Conservation (phyloP, 2,113 vertebrate genomes). For the human (Homo sapiens) region GRCh38 chr1:93486501-93487000, state of each 20-base stretch:
- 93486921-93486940: neutral
- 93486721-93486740: neutral
- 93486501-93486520: neutral
- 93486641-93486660: neutral
- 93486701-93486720: neutral
- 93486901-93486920: neutral
- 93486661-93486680: neutral
- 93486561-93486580: neutral
- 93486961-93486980: neutral
- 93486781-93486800: neutral
- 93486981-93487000: neutral
- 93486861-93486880: neutral
- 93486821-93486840: neutral
- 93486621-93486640: neutral
- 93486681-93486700: neutral
- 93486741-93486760: neutral
- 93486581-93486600: neutral
- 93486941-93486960: neutral
- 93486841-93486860: neutral
- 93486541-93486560: neutral
- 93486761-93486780: neutral
- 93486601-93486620: slow-evolving; percentile 43
- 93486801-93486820: neutral
- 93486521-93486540: neutral
- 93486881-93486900: neutral